These are phyloP conservation scores for Dreissena rostriformis DNA, from an alignment of 1,140 invertebrate genomes.

Conservation along the genomic window DNA sequence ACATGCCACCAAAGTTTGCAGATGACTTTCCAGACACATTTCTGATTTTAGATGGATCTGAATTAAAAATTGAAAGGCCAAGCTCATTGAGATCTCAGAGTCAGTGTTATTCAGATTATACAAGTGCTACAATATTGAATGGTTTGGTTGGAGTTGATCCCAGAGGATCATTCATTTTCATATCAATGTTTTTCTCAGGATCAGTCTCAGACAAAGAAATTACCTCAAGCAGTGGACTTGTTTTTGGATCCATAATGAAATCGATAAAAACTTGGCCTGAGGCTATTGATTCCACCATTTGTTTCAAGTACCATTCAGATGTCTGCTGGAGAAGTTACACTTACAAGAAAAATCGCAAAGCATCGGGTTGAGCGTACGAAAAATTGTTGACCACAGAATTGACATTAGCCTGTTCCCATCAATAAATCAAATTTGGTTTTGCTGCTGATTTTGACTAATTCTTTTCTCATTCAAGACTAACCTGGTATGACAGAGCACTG, in stretches of 20 bases:
- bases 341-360: constrained; percentile 52
- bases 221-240: constrained; percentile 37
- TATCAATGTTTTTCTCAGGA: constrained; percentile 53
- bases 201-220: constrained; percentile 57
- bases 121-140: constrained; percentile 35
- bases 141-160: constrained; percentile 42
- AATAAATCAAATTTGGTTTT: constrained; percentile 55
- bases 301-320: constrained; percentile 31
- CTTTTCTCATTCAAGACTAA: constrained; percentile 3
- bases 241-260: constrained; percentile 39
- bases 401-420: constrained; percentile 10
- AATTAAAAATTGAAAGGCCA: constrained; percentile 50
- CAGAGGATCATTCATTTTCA: constrained; percentile 53
- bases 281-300: constrained; percentile 50
- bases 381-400: constrained; percentile 47
- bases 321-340: constrained; percentile 28
- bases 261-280: constrained; percentile 33
- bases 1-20: constrained; percentile 51
- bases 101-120: constrained; percentile 47
- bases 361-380: constrained; percentile 48
- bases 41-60: constrained; percentile 58
- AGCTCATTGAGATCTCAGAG: constrained; percentile 14
- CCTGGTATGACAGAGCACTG: not conserved
- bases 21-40: constrained; percentile 44
- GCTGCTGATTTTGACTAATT: constrained; percentile 48